Evolutionary conservation across 2,113 vertebrate genomes (phyloP).

Genomic region (Triplophysa dalaica): DNA sequence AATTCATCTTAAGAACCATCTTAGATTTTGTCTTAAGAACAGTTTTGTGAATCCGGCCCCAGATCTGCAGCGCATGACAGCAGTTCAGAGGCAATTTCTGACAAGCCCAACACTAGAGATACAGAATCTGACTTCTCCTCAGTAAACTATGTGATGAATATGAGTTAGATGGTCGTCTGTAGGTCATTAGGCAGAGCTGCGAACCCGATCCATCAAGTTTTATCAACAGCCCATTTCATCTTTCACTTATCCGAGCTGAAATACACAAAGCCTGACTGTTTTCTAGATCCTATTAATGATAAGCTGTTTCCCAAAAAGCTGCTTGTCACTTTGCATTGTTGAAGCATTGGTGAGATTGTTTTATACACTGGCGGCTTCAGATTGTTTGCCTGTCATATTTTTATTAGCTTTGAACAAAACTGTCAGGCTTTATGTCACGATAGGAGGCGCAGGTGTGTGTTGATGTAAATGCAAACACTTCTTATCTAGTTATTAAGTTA

Average conservation of each 20-base stretch:
- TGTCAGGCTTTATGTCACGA: conserved; percentile 15
- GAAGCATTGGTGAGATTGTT: neutral
- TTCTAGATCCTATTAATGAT: conserved; percentile 24
- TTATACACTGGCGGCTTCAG: neutral
- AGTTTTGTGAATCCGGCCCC: no score
- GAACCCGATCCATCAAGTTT: conserved; percentile 19
- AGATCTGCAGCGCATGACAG: neutral
- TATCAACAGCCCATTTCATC: neutral
- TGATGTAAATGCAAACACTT: conserved; percentile 17
- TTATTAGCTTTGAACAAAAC: conserved; percentile 24
- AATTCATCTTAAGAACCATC: no score
- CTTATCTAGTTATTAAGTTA: neutral
- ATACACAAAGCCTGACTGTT: neutral
- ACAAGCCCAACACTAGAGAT: neutral
- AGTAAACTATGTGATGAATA: neutral
- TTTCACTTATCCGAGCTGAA: conserved; percentile 3
- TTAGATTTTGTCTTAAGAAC: no score
- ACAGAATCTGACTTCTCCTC: neutral
- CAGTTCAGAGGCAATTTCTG: neutral
- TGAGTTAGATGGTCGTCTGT: neutral
- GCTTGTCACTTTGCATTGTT: conserved; percentile 27
- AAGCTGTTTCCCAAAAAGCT: neutral
- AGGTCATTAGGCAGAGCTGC: conserved; percentile 33
- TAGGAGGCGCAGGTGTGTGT: neutral
- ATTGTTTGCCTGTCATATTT: conserved; percentile 25